Conservation (phyloP, 1,140 invertebrate species). For the Hetaerina americana region DNA sequence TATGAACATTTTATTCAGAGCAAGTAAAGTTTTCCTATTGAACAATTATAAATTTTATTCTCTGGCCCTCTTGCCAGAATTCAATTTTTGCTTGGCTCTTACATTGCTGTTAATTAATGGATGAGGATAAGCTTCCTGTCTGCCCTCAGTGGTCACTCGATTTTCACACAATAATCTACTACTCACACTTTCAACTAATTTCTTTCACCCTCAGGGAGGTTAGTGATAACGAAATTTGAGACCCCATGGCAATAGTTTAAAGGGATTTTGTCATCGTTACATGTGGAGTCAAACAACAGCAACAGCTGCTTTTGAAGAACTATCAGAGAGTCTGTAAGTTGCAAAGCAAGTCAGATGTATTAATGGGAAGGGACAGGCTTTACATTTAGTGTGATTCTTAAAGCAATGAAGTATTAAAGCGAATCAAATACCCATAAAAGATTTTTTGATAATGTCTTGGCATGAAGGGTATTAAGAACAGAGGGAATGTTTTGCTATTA, state of each 20-base stretch:
- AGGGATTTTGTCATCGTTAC: conserved; percentile 13
- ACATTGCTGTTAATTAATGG: neutral
- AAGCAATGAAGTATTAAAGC: neutral
- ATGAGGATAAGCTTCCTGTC: neutral
- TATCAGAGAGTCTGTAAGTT: conserved; percentile 14
- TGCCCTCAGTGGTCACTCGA: neutral
- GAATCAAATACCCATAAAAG: neutral
- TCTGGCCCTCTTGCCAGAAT: neutral
- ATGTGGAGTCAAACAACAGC: conserved; percentile 7
- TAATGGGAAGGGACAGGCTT: neutral
- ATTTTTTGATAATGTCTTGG: neutral
- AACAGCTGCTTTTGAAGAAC: conserved; percentile 12
- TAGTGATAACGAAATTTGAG: conserved; percentile 10
- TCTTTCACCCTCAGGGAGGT: conserved; percentile 15
- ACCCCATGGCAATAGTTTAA: conserved; percentile 13
- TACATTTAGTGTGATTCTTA: neutral
- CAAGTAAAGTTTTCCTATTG: neutral
- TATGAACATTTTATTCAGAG: neutral
- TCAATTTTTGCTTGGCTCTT: neutral
- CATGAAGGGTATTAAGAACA: neutral
- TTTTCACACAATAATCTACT: neutral
- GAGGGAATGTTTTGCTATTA: no score
- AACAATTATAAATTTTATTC: neutral
- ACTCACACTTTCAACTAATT: conserved; percentile 11
- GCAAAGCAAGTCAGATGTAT: neutral